Evolutionary conservation across 2,113 vertebrate species (phyloP).

Genomic region (Epinephelus fuscoguttatus): DNA sequence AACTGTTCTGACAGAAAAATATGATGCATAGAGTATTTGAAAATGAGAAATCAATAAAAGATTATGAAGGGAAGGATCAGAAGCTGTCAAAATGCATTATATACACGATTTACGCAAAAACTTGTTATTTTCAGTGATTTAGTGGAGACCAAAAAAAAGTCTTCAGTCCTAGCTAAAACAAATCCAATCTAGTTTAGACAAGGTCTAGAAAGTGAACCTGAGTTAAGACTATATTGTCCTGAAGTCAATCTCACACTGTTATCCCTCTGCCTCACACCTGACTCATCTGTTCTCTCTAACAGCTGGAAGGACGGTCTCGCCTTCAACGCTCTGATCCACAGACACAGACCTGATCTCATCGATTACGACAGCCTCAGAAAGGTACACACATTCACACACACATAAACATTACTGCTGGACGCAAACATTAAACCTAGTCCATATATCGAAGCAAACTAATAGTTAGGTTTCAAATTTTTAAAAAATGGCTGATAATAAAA

Average conservation of each 20-base stretch:
- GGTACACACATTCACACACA: constrained; percentile 72
- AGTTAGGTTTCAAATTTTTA: not conserved
- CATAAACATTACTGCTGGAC: not conserved
- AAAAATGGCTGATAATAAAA: not conserved
- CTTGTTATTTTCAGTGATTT: no score
- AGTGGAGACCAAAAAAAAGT: no score
- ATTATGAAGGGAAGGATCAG: not conserved
- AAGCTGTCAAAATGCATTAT: not conserved
- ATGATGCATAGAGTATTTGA: not conserved
- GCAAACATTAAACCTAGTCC: not conserved
- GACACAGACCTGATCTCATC: constrained; percentile 95
- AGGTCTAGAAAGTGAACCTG: not conserved
- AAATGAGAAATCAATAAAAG: not conserved
- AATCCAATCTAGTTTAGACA: not conserved
- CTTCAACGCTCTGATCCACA: constrained; percentile 96
- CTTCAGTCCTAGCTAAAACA: no score
- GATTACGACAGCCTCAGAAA: constrained; percentile 96
- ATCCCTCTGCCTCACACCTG: not conserved
- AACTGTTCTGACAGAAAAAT: not conserved
- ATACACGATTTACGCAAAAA: no score
- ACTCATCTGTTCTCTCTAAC: not conserved
- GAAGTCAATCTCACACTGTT: not conserved
- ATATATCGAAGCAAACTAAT: not conserved
- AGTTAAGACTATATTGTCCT: not conserved
- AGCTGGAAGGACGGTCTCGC: constrained; percentile 98